phyloP scores from a whole-genome alignment of 2,797 vertebrate genomes.

The Todus mexicanus region DNA sequence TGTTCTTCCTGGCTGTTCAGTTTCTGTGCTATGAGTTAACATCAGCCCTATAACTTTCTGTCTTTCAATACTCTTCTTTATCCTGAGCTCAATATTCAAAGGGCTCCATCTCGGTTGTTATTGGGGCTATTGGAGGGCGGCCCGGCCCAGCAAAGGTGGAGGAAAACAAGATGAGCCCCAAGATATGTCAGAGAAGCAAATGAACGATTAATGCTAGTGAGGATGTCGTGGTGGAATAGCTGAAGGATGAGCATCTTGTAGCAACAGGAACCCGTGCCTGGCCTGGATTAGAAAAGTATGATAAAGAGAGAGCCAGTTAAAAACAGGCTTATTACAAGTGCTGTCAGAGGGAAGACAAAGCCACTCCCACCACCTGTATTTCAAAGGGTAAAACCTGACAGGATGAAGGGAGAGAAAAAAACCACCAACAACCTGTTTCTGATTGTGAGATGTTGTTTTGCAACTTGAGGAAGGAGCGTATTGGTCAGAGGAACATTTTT shows the following conservation, averaged over 20 bases:
- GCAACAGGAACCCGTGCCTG: neutral
- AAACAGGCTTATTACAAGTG: neutral
- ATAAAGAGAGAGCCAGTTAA: neutral
- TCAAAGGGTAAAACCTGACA: neutral
- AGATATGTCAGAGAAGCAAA: neutral
- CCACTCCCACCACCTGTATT: neutral
- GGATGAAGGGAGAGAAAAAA: neutral
- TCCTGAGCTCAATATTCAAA: neutral
- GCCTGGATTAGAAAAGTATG: neutral
- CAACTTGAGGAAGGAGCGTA: accelerated
- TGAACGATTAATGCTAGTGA: accelerated
- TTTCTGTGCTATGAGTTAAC: neutral
- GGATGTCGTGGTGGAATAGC: neutral
- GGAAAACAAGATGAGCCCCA: neutral
- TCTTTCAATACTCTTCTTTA: accelerated
- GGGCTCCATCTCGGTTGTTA: neutral
- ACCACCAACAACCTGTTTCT: accelerated
- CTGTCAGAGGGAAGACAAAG: neutral
- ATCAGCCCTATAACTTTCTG: neutral
- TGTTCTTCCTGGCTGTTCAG: neutral
- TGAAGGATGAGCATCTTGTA: neutral
- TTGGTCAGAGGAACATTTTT: neutral
- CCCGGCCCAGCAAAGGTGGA: neutral
- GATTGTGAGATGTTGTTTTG: neutral
- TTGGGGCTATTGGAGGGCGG: neutral